Conservation (phyloP, 2,113 vertebrate genomes). For the Patagioenas fasciata region DNA sequence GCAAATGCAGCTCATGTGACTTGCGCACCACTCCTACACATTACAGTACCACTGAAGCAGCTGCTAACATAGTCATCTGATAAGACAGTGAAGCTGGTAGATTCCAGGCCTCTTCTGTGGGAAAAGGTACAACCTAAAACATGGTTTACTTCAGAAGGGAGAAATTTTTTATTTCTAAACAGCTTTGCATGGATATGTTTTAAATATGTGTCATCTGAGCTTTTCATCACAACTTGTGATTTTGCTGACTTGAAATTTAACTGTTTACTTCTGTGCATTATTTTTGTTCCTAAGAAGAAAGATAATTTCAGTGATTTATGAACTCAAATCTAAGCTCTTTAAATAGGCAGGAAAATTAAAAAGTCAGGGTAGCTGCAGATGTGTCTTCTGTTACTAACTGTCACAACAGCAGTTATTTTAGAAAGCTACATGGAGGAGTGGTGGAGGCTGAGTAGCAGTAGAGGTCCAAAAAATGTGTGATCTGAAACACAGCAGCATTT, state of each 20-base stretch:
- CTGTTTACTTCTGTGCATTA: not conserved
- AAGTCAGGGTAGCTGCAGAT: conserved; percentile 28
- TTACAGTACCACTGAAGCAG: rapidly evolving
- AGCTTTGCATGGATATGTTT: not conserved
- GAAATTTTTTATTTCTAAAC: conserved; percentile 18
- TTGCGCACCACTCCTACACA: not conserved
- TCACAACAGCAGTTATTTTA: conserved; percentile 35
- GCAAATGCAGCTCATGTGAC: not conserved
- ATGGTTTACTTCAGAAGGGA: not conserved
- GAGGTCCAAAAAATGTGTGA: conserved; percentile 34
- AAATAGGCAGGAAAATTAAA: conserved; percentile 47
- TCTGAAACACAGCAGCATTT: conserved; percentile 8
- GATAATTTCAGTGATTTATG: not conserved
- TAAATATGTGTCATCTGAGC: not conserved
- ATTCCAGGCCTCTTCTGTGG: not conserved
- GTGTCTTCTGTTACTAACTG: conserved; percentile 12
- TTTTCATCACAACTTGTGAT: not conserved
- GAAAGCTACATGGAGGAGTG: conserved; percentile 30
- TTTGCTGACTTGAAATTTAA: conserved; percentile 26
- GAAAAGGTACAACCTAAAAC: not conserved
- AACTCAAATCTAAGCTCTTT: conserved; percentile 3
- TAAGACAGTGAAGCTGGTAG: not conserved
- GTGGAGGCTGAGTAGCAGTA: not conserved
- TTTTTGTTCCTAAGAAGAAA: not conserved
- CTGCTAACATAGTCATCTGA: not conserved